Percentiles rank a stretch among this genome's conserved stretches.
These are phyloP conservation scores for Epinotia nisella DNA, from an alignment of 2,888 invertebrate species.

Conservation along the genomic window DNA sequence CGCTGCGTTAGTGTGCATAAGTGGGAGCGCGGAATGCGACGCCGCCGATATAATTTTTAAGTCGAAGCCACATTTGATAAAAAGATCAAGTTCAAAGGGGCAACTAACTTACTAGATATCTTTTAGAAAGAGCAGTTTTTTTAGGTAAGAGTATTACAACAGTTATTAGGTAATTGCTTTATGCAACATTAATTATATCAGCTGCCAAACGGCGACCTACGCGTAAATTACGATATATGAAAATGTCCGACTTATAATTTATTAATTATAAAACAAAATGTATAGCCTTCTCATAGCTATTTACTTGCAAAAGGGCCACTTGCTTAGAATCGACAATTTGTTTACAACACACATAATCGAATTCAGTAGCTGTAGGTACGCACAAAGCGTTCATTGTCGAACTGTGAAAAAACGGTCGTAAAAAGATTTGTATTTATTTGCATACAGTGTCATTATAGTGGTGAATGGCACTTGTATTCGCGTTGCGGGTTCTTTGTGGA, in stretches of 20 bases:
- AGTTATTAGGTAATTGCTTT: conserved; percentile 39
- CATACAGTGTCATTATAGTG: conserved; percentile 69
- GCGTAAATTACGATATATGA: conserved; percentile 38
- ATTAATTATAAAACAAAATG: conserved; percentile 38
- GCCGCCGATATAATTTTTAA: conserved; percentile 74
- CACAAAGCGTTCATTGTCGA: conserved; percentile 63
- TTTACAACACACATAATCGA: conserved; percentile 68
- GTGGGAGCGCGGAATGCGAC: conserved; percentile 72
- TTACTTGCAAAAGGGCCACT: conserved; percentile 42
- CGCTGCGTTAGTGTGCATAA: conserved; percentile 56
- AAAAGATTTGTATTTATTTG: conserved; percentile 77
- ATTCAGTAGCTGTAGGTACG: conserved; percentile 66
- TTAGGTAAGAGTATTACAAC: conserved; percentile 20
- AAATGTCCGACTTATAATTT: conserved; percentile 31
- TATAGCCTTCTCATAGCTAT: conserved; percentile 37
- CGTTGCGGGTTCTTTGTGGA: conserved; percentile 54
- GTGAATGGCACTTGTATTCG: conserved; percentile 69
- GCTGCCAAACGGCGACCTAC: conserved; percentile 22
- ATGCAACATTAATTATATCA: conserved; percentile 37
- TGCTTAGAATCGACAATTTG: conserved; percentile 57
- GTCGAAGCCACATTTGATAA: conserved; percentile 74
- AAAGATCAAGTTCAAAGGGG: conserved; percentile 83
- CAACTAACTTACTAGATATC: conserved; percentile 62
- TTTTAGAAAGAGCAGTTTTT: conserved; percentile 47
- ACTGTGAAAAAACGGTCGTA: conserved; percentile 60